Evolutionary conservation across 1,140 invertebrate genomes (phyloP), one percentile per base, ranked within the genome.

Genomic region (Platyscapa corneri): DNA sequence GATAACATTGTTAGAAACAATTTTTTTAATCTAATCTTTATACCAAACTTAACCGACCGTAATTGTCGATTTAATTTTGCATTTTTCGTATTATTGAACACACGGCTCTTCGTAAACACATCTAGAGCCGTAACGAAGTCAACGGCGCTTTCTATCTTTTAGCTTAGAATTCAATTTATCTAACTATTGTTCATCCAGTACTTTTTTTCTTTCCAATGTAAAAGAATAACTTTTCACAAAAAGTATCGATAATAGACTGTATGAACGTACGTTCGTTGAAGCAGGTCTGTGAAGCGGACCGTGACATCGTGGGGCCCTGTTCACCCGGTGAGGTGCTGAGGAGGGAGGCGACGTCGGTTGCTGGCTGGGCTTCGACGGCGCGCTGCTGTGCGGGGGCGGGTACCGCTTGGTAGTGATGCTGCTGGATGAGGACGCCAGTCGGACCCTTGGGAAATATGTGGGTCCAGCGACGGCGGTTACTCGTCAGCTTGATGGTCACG

Each of bases 401-500:
- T 6, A 96, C 94, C 23, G 96, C 97, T 94, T 98, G 97, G 91
- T 98, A 98, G 91, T 98, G 97, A 94, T 98, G 97, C 91, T 98
- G 97, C 90, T 98, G 97, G 89, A 98, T 98, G 30, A 98, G 93
- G 42, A 97, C 96, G 3, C 97, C 97, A 0, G 96, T 97, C 37
- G 97, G 97, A 77, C 97, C 97, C 95, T 98, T 98, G 7, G 99
- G 99, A 93, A 99, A 99, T 86, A 99, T 99, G 92, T 99, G 99
- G 12, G 98, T 99, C 99, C 99, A 99, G 79, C 99, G 94, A 75
- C 98, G 94, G 76, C 99, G 94, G 93, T 99, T 99, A 75, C 98
- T 99, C 0, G 99, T 99, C 74, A 99, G 94, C 92, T 99, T 99
- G 80, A 99, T 98, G 53, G 98, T 98, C 82, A 99, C 98, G 90